Evolutionary conservation across 2,797 vertebrate genomes (phyloP).

Genomic region (Apogon talboti): DNA sequence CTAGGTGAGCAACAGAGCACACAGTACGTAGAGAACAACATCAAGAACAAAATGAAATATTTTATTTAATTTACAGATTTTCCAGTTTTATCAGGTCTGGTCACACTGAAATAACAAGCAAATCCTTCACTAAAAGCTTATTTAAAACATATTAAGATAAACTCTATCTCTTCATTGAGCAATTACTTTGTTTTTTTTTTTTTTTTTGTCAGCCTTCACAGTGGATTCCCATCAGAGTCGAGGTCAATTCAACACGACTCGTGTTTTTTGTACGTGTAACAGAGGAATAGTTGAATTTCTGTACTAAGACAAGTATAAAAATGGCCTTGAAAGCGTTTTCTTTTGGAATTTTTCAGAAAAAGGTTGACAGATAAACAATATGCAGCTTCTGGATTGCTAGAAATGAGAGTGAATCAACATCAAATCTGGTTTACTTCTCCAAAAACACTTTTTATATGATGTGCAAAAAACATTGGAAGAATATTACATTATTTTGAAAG

Average conservation of each 20-base stretch:
- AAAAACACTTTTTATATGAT: slow-evolving; percentile 6
- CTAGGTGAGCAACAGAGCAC: background rate
- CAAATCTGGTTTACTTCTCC: background rate
- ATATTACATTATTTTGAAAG: slow-evolving; percentile 4
- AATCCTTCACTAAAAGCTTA: slow-evolving; percentile 67
- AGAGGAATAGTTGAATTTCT: slow-evolving; percentile 15
- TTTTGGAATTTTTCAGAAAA: background rate
- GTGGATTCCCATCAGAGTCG: slow-evolving; percentile 54
- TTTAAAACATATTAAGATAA: slow-evolving; percentile 51
- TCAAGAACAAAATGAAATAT: slow-evolving; percentile 64
- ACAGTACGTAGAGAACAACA: background rate
- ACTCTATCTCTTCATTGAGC: slow-evolving; percentile 54
- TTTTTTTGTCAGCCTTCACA: slow-evolving; percentile 52
- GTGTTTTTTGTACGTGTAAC: slow-evolving; percentile 13
- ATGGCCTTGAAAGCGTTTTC: background rate
- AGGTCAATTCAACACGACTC: slow-evolving; percentile 35
- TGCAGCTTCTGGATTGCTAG: background rate
- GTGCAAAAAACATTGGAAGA: slow-evolving; percentile 33
- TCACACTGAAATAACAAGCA: slow-evolving; percentile 59
- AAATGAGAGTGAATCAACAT: slow-evolving; percentile 20
- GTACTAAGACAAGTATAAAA: background rate
- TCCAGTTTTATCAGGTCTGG: slow-evolving; percentile 78
- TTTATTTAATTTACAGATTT: slow-evolving; percentile 77
- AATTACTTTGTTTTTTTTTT: slow-evolving; percentile 21
- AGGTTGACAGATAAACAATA: background rate